These are phyloP conservation scores for Virgularia gustaviana DNA, from an alignment of 92 coral and sea anemone species.

Conservation along the genomic window DNA sequence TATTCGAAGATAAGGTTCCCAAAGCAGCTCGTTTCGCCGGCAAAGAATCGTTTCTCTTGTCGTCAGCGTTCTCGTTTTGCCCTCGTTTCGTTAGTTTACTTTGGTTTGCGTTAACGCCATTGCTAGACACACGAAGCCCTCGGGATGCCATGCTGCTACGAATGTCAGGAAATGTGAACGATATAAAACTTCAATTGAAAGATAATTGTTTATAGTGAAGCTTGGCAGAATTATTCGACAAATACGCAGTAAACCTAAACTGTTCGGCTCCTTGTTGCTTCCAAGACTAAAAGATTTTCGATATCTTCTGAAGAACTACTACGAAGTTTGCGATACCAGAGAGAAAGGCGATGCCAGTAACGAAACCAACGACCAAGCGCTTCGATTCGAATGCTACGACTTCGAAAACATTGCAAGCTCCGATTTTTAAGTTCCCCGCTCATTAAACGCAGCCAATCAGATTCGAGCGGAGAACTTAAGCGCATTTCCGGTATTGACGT, in stretches of 20 bases:
- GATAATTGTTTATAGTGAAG: no score
- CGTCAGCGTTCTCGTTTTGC: constrained; percentile 20
- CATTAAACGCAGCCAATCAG: constrained; percentile 21
- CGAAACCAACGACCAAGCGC: no score
- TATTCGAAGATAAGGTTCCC: constrained; percentile 90
- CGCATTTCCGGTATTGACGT: constrained; percentile 8
- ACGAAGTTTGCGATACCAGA: no score
- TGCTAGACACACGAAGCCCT: constrained; percentile 27
- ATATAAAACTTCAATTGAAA: no score
- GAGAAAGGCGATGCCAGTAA: no score
- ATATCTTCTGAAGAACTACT: no score
- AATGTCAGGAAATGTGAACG: no score
- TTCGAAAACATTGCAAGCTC: constrained; percentile 33
- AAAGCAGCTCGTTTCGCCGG: constrained; percentile 83
- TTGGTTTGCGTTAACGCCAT: constrained; percentile 19
- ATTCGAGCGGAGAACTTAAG: not conserved
- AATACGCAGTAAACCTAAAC: no score
- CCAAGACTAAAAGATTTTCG: no score
- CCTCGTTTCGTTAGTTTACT: constrained; percentile 23
- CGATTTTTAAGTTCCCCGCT: constrained; percentile 43
- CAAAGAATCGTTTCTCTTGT: constrained; percentile 16
- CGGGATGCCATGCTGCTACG: constrained; percentile 20
- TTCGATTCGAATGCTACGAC: no score
- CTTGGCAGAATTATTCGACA: no score
- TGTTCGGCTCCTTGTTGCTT: no score